A percentile compares a stretch with the other conserved stretches of the same genome.
These are phyloP conservation scores for Agrypnia vestita DNA, from an alignment of 1,140 invertebrate species.

Conservation along the genomic window DNA sequence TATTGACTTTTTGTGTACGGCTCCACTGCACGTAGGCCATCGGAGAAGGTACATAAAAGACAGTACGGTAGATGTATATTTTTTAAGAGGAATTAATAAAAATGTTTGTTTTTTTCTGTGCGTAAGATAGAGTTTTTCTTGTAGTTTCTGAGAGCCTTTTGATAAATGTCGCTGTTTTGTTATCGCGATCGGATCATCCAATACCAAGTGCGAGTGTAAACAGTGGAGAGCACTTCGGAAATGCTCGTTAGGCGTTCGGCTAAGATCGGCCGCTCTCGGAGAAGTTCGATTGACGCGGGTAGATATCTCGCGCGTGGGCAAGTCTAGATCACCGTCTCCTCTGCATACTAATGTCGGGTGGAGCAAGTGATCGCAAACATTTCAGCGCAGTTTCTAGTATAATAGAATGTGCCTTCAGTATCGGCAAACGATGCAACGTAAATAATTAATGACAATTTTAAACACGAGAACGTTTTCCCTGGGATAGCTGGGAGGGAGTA, in stretches of 20 bases:
- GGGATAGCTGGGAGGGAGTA: no score
- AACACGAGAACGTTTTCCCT: no score
- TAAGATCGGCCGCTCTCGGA: slow-evolving; percentile 6
- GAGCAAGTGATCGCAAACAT: no score
- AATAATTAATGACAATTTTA: no score
- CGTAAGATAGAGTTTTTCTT: not conserved
- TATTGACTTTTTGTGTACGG: not conserved
- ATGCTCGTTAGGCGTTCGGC: slow-evolving; percentile 8
- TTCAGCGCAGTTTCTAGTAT: no score
- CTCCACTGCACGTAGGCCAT: slow-evolving; percentile 24
- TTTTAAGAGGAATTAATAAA: not conserved
- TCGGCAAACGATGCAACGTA: no score
- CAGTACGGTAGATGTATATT: not conserved
- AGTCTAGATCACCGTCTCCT: no score
- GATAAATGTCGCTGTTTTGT: not conserved
- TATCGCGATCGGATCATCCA: slow-evolving; percentile 17
- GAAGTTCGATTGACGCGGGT: slow-evolving; percentile 1
- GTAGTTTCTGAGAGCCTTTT: not conserved
- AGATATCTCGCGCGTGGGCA: not conserved
- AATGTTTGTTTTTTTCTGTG: not conserved
- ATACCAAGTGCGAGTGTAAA: slow-evolving; percentile 21
- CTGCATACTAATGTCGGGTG: no score
- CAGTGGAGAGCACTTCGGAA: not conserved
- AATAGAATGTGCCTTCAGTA: no score
- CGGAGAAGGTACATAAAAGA: not conserved